Base-by-base conservation (phyloP, 2,113 vertebrate species). In the Strigops habroptila region DNA sequence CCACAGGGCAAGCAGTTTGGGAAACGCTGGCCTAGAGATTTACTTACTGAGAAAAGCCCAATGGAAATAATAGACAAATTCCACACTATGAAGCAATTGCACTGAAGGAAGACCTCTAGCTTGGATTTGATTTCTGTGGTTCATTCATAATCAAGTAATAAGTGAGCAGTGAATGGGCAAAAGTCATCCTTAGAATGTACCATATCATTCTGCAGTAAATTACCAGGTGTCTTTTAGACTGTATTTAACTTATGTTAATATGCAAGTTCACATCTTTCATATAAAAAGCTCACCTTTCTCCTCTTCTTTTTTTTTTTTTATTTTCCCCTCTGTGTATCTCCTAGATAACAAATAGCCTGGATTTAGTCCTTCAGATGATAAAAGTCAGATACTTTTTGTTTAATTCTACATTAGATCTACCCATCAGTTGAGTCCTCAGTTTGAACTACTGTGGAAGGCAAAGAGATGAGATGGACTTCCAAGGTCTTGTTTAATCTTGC, bases 281-380 rank as follows among this genome's bases (percentile, higher is more conserved):
- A 93, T n/a, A 44, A 90, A 79, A 93, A 94, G 33, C 55, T 92
- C 51, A 35, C 22, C 33, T 59, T 92, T 67, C 31, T 23, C 27
- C 62, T 49, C 39, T 39, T 39, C 39, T 41, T 52, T 24, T 9
- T n/a, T 14, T 3, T 4, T 14, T 41, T 52, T 24, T 9, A 33
- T 14, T 3, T 4, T 14, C 2, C 6, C 5, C n/a, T 43, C 68
- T 22, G 41, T 35, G 16, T 77, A 88, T 89, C 53, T 82, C 94
- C 80, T 71, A 90, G 86, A 81, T 91, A 92, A 84, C 59, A 41
- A 91, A 88, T 77, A 92, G 59, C 85, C 94, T 93, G 57, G 77
- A 94, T 92, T 96, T 92, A 96, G 80, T 85, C 82, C 73, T 92
- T 75, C 88, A 82, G 80, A 95, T 97, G 80, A 95, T 97, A 91